Evolutionary conservation across 2,797 vertebrate genomes (phyloP).

Genomic region (Ateles fusciceps): DNA sequence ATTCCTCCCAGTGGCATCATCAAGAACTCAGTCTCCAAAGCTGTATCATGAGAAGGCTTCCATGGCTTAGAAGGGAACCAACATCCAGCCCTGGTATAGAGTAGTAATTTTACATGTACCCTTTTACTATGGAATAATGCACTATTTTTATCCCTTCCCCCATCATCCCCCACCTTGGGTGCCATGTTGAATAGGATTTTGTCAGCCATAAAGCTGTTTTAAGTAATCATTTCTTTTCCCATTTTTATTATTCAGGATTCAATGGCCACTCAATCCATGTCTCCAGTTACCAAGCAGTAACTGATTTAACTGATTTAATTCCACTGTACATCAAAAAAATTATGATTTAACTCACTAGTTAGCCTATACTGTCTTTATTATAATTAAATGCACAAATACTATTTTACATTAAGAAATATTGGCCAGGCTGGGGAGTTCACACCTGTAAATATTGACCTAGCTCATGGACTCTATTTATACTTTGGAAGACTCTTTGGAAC

Average conservation of each 20-base stretch:
- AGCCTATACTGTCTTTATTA: neutral
- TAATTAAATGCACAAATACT: constrained; percentile 25
- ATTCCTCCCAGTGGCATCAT: neutral
- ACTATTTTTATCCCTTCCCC: neutral
- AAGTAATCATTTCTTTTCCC: constrained; percentile 20
- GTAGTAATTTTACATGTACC: neutral
- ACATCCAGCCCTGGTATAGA: neutral
- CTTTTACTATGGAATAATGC: neutral
- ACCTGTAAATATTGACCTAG: neutral
- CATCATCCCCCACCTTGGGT: neutral
- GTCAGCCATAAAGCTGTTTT: neutral
- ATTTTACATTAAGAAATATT: neutral
- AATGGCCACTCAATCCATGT: neutral
- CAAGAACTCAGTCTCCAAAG: neutral
- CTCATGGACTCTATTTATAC: neutral
- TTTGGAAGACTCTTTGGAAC: constrained; percentile 2
- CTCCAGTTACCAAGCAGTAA: constrained; percentile 18
- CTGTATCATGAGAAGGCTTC: neutral
- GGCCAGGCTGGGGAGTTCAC: neutral
- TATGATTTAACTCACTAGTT: neutral
- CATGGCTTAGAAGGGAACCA: neutral
- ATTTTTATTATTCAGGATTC: constrained; percentile 15
- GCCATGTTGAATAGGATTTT: neutral
- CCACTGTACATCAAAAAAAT: neutral
- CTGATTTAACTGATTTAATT: constrained; percentile 24